Base-by-base conservation (phyloP, 2,888 invertebrate species). In the Heteromyza rotundicornis region DNA sequence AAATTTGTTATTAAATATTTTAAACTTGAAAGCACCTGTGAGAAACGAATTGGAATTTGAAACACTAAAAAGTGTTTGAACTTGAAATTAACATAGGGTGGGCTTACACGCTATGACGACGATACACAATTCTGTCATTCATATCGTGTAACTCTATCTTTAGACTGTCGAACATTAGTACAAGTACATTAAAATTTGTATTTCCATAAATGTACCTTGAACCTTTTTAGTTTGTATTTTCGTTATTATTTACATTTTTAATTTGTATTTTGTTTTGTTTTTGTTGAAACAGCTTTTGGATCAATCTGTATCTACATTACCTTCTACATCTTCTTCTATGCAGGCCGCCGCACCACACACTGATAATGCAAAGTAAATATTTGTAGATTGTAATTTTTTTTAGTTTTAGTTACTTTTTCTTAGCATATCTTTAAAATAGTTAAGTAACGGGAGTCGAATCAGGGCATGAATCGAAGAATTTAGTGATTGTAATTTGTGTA, bases 271-370 rank as follows among this genome's bases (percentile, higher is more conserved):
- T 72, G 82, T 84, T 80, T 80, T 83, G 81, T 82, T 79, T 83
- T 84, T 85, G 86, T 86, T 86, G 86, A 79, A 67, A 86, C 86
- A 90, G 90, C 88, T 89, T 86, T 87, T 89, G 88, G 89, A 89
- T 85, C 87, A 86, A 82, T 84, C 85, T 74, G 83, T 84, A 77
- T 80, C 86, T 75, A 85, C 85, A 81, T 84, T 85, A 75, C 83
- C 75, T 69, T 74, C 82, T 79, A 72, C 78, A 74, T 78, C 80
- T 73, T 80, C 85, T 82, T 86, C 86, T 83, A 84, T 79, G 80
- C 80, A 82, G 82, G 81, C 85, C 75, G 83, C 85, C 77, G 81
- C 85, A 80, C 84, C 85, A 80, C 84, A 82, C 82, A 85, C 83
- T 80, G 85, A 86, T 78, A 84, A 84, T 82, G 85, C 85, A 86